A percentile compares a stretch with the other conserved stretches of the same genome.
Conservation (phyloP, 2,888 invertebrate species). For the Leptopterna dolabrata region DNA sequence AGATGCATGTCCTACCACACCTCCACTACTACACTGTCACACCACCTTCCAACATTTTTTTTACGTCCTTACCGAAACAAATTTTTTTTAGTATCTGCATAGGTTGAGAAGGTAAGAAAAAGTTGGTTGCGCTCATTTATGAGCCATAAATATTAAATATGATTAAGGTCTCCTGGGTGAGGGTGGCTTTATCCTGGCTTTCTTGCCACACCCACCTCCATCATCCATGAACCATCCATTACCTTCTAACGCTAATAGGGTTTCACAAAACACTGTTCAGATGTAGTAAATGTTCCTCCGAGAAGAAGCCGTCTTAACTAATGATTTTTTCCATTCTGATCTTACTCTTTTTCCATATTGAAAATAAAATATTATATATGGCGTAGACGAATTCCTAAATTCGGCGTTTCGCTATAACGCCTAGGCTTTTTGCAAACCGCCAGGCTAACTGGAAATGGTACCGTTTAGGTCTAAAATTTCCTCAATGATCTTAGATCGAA, state of each 20-base stretch:
- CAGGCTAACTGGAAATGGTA: too few species aligned
- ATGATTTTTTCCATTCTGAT: too few species aligned
- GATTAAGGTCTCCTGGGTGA: not conserved
- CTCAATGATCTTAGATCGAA: too few species aligned
- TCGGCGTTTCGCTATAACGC: too few species aligned
- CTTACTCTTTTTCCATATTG: too few species aligned
- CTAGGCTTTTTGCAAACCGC: too few species aligned
- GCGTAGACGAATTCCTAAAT: too few species aligned
- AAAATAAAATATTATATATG: too few species aligned
- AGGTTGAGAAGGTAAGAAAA: not conserved
- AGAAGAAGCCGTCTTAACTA: too few species aligned
- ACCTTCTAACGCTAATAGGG: not conserved
- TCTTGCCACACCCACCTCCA: not conserved
- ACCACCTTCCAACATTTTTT: not conserved
- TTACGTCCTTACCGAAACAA: not conserved
- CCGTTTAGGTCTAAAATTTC: too few species aligned
- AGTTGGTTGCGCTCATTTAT: not conserved
- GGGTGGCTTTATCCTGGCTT: not conserved
- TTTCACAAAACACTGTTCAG: too few species aligned
- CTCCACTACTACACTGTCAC: not conserved
- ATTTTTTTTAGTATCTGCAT: not conserved
- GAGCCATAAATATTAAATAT: slow-evolving; percentile 34
- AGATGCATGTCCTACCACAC: not conserved
- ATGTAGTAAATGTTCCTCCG: too few species aligned
- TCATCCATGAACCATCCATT: not conserved